A percentile compares a stretch with the other conserved stretches of the same genome.
Evolutionary conservation across 2,797 vertebrate genomes (phyloP).

Genomic region (Mus minutoides): DNA sequence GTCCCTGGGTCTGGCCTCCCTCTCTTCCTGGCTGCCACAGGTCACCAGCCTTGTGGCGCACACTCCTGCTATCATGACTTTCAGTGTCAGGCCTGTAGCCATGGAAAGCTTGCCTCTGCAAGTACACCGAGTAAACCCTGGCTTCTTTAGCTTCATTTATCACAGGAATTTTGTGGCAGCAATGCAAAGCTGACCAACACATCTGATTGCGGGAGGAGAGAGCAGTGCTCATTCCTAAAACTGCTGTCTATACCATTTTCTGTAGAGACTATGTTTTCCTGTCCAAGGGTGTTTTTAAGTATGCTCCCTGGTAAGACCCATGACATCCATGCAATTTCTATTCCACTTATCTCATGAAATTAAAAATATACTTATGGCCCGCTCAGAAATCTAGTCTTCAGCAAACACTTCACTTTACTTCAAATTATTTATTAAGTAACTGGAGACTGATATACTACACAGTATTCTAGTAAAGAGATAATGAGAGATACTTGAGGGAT

Average conservation of each 20-base stretch:
- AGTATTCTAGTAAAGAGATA: neutral
- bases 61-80: neutral
- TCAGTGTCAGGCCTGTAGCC: neutral
- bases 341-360: neutral
- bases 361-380: neutral
- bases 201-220: neutral
- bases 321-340: slow-evolving; percentile 6
- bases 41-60: neutral
- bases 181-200: too few relatives aligned
- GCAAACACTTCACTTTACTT: neutral
- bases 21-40: neutral
- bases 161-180: too few relatives aligned
- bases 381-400: slow-evolving; percentile 41
- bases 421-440: neutral
- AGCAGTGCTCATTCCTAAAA: neutral
- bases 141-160: neutral
- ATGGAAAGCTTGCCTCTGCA: neutral
- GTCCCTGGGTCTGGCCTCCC: neutral
- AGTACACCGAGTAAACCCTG: neutral
- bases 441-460: slow-evolving; percentile 15
- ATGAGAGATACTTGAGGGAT: neutral
- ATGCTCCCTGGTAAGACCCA: neutral
- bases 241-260: neutral
- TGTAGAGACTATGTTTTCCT: neutral
- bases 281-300: slow-evolving; percentile 7